Conservation (phyloP, 2,113 vertebrate genomes). For the Rhinichthys klamathensis region DNA sequence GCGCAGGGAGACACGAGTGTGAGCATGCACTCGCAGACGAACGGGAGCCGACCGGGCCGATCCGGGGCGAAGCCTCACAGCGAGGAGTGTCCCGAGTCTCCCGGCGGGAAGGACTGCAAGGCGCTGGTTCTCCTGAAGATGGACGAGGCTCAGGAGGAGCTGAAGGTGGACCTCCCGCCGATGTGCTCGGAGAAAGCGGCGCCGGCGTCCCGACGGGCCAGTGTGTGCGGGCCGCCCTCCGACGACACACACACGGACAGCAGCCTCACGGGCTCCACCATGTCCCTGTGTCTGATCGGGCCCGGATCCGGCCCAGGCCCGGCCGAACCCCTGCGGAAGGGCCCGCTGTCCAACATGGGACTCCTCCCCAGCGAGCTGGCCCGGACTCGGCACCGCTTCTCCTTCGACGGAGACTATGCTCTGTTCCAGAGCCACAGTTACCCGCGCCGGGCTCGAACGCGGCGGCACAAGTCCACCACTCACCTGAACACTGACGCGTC, state of each 20-base stretch:
- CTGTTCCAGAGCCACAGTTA: conserved; percentile 97
- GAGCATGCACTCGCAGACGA: conserved; percentile 87
- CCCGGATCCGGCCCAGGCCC: conserved; percentile 74
- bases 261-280: conserved; percentile 81
- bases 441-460: conserved; percentile 89
- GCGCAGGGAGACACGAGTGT: conserved; percentile 78
- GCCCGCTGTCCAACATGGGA: conserved; percentile 69
- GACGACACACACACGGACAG: conserved; percentile 83
- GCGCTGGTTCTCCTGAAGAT: conserved; percentile 71
- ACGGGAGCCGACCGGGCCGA: conserved; percentile 72
- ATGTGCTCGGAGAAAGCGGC: conserved; percentile 56
- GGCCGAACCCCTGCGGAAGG: conserved; percentile 76
- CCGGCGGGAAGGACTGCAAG: conserved; percentile 73
- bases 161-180: conserved; percentile 68
- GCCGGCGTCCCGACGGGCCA: conserved; percentile 62
- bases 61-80: conserved; percentile 70
- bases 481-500: conserved; percentile 84
- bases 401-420: conserved; percentile 90
- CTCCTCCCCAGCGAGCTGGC: conserved; percentile 81
- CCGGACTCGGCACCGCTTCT: conserved; percentile 88
- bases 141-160: conserved; percentile 67
- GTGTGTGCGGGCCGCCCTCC: conserved; percentile 72
- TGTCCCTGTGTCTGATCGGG: conserved; percentile 87
- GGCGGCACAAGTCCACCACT: conserved; percentile 88
- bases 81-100: conserved; percentile 72